Evolutionary conservation across 1,140 invertebrate species (phyloP).

Genomic region (Drosophila tsacasi): DNA sequence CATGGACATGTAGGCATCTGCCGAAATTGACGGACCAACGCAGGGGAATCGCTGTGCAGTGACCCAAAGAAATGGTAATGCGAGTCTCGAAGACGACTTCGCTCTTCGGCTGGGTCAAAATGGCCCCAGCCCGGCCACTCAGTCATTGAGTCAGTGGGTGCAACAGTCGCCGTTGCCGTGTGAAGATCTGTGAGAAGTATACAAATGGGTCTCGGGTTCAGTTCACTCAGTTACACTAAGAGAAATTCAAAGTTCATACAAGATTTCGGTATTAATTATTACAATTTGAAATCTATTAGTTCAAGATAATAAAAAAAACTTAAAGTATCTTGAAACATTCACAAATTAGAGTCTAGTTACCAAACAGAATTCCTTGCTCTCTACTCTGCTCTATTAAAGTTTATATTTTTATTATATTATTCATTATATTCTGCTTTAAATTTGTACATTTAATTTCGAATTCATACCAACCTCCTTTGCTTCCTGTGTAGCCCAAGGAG

Average conservation of each 20-base stretch:
- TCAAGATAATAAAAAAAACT: no score
- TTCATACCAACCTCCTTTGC: fast-evolving
- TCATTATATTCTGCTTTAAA: background rate
- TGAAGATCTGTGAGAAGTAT: slow-evolving; percentile 84
- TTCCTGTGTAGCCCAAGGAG: slow-evolving; percentile 56
- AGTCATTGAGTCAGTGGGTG: slow-evolving; percentile 83
- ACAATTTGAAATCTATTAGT: background rate
- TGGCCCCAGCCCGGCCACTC: slow-evolving; percentile 62
- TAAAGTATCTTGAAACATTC: no score
- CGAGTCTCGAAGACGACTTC: slow-evolving; percentile 49
- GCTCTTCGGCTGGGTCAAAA: slow-evolving; percentile 41
- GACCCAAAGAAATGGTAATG: slow-evolving; percentile 83
- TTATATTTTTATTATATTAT: background rate
- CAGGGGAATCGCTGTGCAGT: slow-evolving; percentile 57
- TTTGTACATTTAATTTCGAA: background rate
- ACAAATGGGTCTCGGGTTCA: slow-evolving; percentile 79
- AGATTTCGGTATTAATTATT: background rate
- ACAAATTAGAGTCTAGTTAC: no score
- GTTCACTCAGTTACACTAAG: slow-evolving; percentile 25
- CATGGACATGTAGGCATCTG: slow-evolving; percentile 72
- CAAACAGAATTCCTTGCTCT: background rate
- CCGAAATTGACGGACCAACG: slow-evolving; percentile 54
- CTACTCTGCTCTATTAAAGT: no score
- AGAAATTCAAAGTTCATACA: background rate
- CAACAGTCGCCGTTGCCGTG: slow-evolving; percentile 64